Evolutionary conservation across 1,140 invertebrate species (phyloP), one percentile per base, ranked within the genome.

Genomic region (Oryctes rhinoceros): DNA sequence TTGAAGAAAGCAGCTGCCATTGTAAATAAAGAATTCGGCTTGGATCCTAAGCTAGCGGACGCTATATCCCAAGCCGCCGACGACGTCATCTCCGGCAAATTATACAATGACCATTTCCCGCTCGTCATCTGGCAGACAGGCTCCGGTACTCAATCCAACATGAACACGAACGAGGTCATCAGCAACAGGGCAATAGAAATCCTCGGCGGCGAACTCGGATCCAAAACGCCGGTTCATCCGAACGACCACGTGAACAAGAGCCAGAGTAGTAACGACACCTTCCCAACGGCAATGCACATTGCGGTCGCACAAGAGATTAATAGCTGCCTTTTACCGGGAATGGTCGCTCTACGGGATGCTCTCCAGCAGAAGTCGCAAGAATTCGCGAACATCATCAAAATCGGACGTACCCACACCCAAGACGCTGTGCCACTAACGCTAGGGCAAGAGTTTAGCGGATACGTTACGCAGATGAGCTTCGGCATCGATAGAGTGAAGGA

Each of bases 231-330:
- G 0, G 97, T 99, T 0, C 98, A 99, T 90, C 99, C 99, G 2
- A 99, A 99, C 89, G 99, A 99, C 88, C 99, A 99, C 90, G 98
- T 99, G 30, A 99, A 99, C 88, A 99, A 98, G 90, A 97, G 96
- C 62, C 98, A 99, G 89, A 99, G 98, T 88, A 99, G 97, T 62
- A 99, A 99, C 89, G 99, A 99, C 87, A 99, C 98, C 9, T 99
- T 98, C 87, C 99, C 99, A 11, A 99, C 99, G 18, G 99, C 98
- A 1, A 99, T 99, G 95, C 98, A 99, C 86, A 96, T 99, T 85
- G 96, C 98, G 13, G 96, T 98, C 11, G 98, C 96, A 1, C 89
- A 97, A 82, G 97, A 99, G 90, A 91, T 99, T 44, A 92, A 98
- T 80, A 91, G 93, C 81, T 89, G 92, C 24, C 90, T 99, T 3